Percentiles rank a stretch among this genome's conserved stretches.
Evolutionary conservation across 2,113 vertebrate genomes (phyloP).

Genomic region (Equus quagga): DNA sequence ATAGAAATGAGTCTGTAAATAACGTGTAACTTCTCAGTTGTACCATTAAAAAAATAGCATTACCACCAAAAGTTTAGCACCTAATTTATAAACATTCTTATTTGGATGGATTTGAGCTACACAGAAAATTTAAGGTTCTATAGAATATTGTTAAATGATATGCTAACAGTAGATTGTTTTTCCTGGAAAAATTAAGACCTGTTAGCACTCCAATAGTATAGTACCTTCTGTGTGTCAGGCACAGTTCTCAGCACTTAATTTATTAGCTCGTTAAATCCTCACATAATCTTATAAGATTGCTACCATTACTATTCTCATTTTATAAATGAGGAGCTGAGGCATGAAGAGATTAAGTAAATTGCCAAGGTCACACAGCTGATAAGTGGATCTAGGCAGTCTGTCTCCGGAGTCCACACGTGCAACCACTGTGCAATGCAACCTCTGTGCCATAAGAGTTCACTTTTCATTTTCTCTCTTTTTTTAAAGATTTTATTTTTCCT

Average conservation of each 20-base stretch:
- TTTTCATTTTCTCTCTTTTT: not conserved
- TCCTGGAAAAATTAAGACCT: not conserved
- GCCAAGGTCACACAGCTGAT: not conserved
- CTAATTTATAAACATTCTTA: constrained; percentile 42
- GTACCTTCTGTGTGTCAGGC: not conserved
- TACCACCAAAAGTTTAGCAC: not conserved
- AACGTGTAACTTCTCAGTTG: not conserved
- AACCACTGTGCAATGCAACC: not conserved
- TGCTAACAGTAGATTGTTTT: not conserved
- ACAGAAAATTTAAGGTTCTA: not conserved
- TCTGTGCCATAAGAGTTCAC: not conserved
- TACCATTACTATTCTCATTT: not conserved
- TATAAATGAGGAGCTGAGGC: constrained; percentile 6
- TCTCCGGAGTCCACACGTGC: not conserved
- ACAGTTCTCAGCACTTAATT: not conserved
- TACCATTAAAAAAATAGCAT: not conserved
- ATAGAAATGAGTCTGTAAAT: constrained; percentile 3
- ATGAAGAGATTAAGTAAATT: not conserved
- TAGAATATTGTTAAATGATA: not conserved
- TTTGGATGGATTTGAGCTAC: not conserved
- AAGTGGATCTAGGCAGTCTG: not conserved
- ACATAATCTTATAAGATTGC: not conserved
- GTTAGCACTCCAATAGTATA: not conserved
- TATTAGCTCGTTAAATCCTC: constrained; percentile 7
- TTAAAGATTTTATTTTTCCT: too few relatives aligned